Evolutionary conservation across 1,140 invertebrate species (phyloP).

Genomic region (Hermetia illucens): DNA sequence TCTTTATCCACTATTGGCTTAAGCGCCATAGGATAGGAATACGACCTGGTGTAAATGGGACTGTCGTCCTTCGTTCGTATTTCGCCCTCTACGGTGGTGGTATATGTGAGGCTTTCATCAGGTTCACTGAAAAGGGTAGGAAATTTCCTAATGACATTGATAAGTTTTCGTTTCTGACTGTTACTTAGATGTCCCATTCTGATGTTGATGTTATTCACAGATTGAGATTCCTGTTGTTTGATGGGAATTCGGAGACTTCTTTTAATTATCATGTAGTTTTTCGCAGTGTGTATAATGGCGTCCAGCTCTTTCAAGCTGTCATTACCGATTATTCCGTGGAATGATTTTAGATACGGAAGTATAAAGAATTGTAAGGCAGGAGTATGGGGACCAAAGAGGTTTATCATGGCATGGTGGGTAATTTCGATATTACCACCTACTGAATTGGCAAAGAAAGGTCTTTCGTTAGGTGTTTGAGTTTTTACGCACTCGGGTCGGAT

Average conservation of each 20-base stretch:
- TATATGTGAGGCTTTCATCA: conserved; percentile 2
- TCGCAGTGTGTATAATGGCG: neutral
- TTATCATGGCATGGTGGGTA: conserved; percentile 6
- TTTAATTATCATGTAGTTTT: neutral
- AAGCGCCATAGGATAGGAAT: conserved; percentile 10
- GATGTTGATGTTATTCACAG: neutral
- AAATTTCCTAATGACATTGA: neutral
- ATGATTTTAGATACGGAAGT: neutral
- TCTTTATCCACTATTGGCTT: conserved; percentile 10
- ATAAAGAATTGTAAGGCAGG: conserved; percentile 6
- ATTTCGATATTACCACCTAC: conserved; percentile 3
- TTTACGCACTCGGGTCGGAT: neutral
- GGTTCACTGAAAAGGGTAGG: neutral
- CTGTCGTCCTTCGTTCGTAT: neutral
- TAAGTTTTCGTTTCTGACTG: neutral
- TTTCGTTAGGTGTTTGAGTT: neutral
- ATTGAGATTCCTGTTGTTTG: neutral
- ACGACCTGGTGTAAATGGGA: conserved; percentile 8
- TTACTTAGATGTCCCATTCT: neutral
- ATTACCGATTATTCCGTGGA: conserved; percentile 1
- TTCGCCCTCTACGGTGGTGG: neutral
- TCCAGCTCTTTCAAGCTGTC: neutral
- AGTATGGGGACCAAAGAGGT: conserved; percentile 5
- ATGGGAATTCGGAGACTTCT: neutral
- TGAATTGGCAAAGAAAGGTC: conserved; percentile 1